Conservation (phyloP, 2,797 vertebrate genomes). For the Buphagus erythrorhynchus region DNA sequence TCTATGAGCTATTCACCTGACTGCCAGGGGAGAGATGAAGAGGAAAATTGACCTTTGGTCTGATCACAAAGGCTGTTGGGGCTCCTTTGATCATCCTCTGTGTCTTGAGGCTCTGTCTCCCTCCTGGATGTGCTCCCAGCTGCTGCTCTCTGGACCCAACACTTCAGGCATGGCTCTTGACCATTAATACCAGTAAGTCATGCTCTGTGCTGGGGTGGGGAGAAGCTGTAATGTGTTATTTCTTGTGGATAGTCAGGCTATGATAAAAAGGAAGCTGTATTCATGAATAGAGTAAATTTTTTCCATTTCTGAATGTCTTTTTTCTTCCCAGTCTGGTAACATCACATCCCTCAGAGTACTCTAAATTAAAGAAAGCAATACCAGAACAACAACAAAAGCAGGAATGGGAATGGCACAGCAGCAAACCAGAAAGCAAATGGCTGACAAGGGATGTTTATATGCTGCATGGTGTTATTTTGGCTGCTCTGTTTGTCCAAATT, state of each 20-base stretch:
- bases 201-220: neutral
- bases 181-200: neutral
- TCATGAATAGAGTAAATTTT: neutral
- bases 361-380: conserved; percentile 13
- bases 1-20: neutral
- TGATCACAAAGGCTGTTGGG: neutral
- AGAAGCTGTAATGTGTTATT: neutral
- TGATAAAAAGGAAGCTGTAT: neutral
- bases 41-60: neutral
- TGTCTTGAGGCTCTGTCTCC: neutral
- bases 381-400: neutral
- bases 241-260: neutral
- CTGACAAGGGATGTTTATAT: neutral
- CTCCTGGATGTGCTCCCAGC: neutral
- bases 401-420: neutral
- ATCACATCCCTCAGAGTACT: neutral
- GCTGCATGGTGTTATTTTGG: neutral
- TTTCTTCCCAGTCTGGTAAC: neutral
- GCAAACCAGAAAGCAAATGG: conserved; percentile 18
- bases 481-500: conserved; percentile 5
- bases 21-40: neutral
- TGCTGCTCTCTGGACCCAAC: neutral
- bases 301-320: neutral
- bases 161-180: neutral
- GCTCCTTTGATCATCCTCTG: neutral